phyloP scores from a whole-genome alignment of 2,113 vertebrate species.

The Eulemur macaco region DNA sequence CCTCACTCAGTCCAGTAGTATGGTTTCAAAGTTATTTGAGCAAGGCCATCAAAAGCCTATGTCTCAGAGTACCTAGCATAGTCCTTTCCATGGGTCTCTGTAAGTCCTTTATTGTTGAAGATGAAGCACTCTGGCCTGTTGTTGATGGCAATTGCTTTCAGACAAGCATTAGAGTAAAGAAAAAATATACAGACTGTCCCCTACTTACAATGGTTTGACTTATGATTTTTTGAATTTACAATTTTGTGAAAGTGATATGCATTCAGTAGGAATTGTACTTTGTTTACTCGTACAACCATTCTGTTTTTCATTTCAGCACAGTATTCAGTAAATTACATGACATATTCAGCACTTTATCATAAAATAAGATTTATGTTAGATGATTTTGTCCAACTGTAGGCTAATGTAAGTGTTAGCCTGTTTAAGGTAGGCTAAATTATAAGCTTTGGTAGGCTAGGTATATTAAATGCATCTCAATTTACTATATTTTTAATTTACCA shows the following conservation, averaged over 20 bases:
- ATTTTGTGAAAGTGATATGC: not conserved
- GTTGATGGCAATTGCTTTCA: not conserved
- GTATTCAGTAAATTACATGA: too few species aligned
- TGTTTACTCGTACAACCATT: not conserved
- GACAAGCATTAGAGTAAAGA: not conserved
- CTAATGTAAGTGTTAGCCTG: too few species aligned
- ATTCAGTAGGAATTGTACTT: not conserved
- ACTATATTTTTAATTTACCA: too few species aligned
- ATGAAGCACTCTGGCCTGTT: not conserved
- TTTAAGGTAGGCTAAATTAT: too few species aligned
- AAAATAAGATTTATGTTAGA: too few species aligned
- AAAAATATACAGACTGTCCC: not conserved
- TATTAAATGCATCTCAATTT: too few species aligned
- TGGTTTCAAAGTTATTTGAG: not conserved
- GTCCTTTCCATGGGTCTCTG: not conserved
- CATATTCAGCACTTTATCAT: too few species aligned
- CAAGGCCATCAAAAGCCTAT: not conserved
- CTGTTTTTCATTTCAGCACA: not conserved
- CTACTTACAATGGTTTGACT: not conserved
- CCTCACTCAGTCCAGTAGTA: not conserved
- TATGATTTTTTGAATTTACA: not conserved
- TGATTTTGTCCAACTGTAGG: too few species aligned
- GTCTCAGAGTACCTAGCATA: not conserved
- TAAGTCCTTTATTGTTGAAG: not conserved
- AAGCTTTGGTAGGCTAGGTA: too few species aligned